phyloP scores from a whole-genome alignment of 2,797 vertebrate species.

The Morelia viridis region DNA sequence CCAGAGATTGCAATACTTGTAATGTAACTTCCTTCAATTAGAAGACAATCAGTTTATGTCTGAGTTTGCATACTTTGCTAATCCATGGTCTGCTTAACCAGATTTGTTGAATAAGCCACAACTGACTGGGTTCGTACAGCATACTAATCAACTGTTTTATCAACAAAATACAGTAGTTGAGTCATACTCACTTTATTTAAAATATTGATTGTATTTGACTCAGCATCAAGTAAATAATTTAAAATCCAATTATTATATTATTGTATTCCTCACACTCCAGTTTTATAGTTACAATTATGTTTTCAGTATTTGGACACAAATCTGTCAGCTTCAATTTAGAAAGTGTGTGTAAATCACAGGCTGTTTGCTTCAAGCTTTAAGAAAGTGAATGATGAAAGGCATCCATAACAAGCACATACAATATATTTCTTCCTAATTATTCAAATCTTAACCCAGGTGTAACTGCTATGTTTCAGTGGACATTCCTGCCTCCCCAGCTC shows the following conservation, averaged over 20 bases:
- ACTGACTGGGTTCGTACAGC: neutral
- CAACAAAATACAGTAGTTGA: neutral
- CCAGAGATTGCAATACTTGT: neutral
- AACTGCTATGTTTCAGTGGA: neutral
- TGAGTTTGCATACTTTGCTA: neutral
- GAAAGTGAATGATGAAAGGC: neutral
- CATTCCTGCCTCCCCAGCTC: neutral
- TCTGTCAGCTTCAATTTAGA: slow-evolving; percentile 7
- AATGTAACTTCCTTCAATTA: neutral
- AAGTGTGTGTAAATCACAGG: neutral
- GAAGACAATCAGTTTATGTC: neutral
- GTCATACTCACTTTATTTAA: neutral
- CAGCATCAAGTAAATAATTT: neutral
- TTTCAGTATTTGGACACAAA: slow-evolving; percentile 5
- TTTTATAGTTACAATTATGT: neutral
- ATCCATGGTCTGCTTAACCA: neutral
- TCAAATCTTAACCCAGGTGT: neutral
- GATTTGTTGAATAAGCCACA: neutral
- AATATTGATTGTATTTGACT: neutral
- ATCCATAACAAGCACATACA: neutral
- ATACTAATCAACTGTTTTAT: neutral
- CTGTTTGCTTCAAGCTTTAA: slow-evolving; percentile 13
- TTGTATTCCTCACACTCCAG: neutral
- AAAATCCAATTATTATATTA: neutral
- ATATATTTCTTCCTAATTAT: neutral